Evolutionary conservation across 2,888 invertebrate genomes (phyloP), one percentile per base, ranked within the genome.

Genomic region (Horisme vitalbata): DNA sequence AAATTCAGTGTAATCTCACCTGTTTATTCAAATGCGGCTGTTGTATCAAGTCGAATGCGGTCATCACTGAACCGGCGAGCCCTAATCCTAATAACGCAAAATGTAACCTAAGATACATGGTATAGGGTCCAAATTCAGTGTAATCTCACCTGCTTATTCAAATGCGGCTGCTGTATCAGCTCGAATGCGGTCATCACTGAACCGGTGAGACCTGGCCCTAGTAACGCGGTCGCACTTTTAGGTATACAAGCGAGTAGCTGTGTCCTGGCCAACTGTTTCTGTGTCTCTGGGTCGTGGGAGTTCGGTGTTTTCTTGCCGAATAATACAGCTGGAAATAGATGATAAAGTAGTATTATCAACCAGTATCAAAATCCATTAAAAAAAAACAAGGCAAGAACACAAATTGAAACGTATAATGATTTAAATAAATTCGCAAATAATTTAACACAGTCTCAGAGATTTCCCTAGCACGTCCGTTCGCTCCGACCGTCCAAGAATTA

Each of bases 121-220:
- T n/a, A n/a, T n/a, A n/a, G n/a, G n/a, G n/a, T n/a, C n/a, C n/a
- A n/a, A n/a, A n/a, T n/a, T n/a, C n/a, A n/a, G n/a, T n/a, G n/a
- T n/a, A n/a, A n/a, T n/a, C n/a, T n/a, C 31, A 84, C 89, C 79
- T 89, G 90, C 75, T 93, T 93, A 58, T 93, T 93, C 2, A 91
- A 80, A 4, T 90, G 82, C 8, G 93, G 92, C 50, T 87, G 79
- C 75, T 93, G 90, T 41, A 92, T 53, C n/a, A 83, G 57, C 13
- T 83, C 81, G 49, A 89, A 75, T 31, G 91, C 90, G 1, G 57
- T 59, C 36, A 53, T 32, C n/a, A 87, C 62, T 0, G 91, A 75
- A 10, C 61, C 46, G 1, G 75, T 80, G 8, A 89, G 58, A 1
- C 87, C 71, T 0, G 70, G 55, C 3, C 79, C 78, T 1, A 78